phyloP scores from a whole-genome alignment of 2,888 invertebrate genomes.

The Oscheius sp. region DNA sequence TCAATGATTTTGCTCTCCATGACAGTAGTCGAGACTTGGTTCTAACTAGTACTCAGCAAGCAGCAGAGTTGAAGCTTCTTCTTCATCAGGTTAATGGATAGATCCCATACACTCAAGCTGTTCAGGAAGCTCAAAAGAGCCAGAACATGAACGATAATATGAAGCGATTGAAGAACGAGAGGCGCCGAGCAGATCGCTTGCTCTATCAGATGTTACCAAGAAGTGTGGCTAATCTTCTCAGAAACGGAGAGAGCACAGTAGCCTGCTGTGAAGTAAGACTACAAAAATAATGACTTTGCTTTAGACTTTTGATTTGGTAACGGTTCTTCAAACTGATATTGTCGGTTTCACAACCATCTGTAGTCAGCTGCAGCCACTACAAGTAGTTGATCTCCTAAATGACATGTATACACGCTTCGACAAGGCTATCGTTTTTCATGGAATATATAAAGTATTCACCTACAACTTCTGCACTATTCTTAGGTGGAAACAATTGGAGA shows the following conservation, averaged over 20 bases:
- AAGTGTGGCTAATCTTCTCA: constrained; percentile 89
- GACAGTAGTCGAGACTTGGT: constrained; percentile 96
- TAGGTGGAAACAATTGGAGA: constrained; percentile 97
- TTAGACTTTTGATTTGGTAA: constrained; percentile 94
- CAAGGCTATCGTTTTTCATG: constrained; percentile 87
- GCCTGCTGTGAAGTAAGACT: constrained; percentile 89
- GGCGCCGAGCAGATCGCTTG: constrained; percentile 91
- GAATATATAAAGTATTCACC: constrained; percentile 88
- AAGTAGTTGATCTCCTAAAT: constrained; percentile 76
- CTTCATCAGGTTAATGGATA: constrained; percentile 77
- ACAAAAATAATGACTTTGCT: background rate
- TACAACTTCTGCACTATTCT: background rate
- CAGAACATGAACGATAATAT: constrained; percentile 95
- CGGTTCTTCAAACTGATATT: constrained; percentile 95
- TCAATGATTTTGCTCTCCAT: constrained; percentile 98
- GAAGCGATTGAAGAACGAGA: constrained; percentile 92
- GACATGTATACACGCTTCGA: constrained; percentile 83
- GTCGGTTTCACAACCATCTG: constrained; percentile 97
- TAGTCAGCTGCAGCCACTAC: constrained; percentile 92
- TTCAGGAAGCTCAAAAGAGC: constrained; percentile 90
- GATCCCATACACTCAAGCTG: background rate
- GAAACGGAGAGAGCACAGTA: constrained; percentile 93
- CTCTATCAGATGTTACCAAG: constrained; percentile 99
- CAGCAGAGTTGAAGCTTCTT: constrained; percentile 92
- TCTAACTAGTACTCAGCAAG: constrained; percentile 94